These are phyloP conservation scores for Dermochelys coriacea DNA, from an alignment of 2,797 vertebrate genomes.

Conservation along the genomic window DNA sequence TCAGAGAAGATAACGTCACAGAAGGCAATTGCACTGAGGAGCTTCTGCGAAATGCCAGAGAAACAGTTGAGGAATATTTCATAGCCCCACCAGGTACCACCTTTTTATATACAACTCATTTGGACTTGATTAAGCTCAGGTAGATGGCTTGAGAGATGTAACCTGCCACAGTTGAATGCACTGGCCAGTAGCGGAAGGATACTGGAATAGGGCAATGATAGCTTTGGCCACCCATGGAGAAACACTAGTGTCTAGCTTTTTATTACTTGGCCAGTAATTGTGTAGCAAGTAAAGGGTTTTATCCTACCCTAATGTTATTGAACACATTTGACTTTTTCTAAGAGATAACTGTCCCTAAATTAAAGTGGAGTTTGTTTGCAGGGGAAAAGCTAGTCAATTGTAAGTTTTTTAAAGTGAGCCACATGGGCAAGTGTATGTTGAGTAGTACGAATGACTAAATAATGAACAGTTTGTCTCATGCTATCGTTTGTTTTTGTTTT, in stretches of 20 bases:
- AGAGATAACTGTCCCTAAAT: not conserved
- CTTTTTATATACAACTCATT: not conserved
- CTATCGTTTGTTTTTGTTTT: slow-evolving; percentile 55
- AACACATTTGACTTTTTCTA: rapidly evolving
- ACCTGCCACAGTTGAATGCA: not conserved
- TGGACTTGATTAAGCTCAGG: not conserved
- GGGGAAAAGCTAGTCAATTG: not conserved
- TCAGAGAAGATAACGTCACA: slow-evolving; percentile 85
- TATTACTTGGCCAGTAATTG: not conserved
- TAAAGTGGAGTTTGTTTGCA: not conserved
- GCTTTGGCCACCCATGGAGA: not conserved
- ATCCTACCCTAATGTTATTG: not conserved
- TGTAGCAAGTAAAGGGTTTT: not conserved
- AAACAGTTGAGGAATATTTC: slow-evolving; percentile 93
- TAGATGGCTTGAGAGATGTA: not conserved
- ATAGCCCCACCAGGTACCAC: slow-evolving; percentile 92
- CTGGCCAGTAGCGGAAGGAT: not conserved
- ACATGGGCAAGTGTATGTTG: not conserved
- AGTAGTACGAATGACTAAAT: not conserved
- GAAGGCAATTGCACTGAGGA: slow-evolving; percentile 88
- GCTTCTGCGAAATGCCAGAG: slow-evolving; percentile 86
- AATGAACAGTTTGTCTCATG: not conserved
- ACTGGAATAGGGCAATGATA: not conserved
- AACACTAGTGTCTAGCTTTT: rapidly evolving
- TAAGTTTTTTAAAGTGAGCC: not conserved